Evolutionary conservation across 1,140 invertebrate genomes (phyloP).

Genomic region (Apis laboriosa): DNA sequence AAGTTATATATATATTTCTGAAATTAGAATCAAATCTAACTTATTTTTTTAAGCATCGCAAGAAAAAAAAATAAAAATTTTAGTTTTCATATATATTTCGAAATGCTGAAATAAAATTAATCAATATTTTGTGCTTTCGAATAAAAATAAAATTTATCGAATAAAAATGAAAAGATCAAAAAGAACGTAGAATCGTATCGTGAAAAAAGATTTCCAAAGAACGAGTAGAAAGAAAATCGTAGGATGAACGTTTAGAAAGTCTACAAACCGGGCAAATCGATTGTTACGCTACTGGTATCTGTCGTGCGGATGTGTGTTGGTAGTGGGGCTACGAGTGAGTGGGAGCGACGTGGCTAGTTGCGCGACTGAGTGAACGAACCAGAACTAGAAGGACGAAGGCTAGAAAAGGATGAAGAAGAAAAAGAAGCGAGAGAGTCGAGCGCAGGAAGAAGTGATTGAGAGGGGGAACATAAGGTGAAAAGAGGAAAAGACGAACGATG

Average conservation of each 20-base stretch:
- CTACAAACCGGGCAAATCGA: background rate
- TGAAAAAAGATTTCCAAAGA: background rate
- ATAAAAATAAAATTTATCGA: no score
- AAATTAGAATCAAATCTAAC: no score
- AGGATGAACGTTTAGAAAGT: background rate
- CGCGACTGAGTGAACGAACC: slow-evolving; percentile 43
- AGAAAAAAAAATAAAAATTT: no score
- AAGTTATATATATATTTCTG: no score
- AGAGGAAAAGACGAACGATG: slow-evolving; percentile 9
- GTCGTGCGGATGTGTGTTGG: slow-evolving; percentile 55
- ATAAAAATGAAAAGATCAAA: no score
- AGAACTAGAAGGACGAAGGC: slow-evolving; percentile 21
- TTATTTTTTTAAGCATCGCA: no score
- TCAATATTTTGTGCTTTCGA: no score
- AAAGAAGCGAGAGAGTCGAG: slow-evolving; percentile 16
- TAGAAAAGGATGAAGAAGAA: slow-evolving; percentile 22
- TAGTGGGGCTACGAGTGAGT: slow-evolving; percentile 37
- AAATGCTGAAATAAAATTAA: no score
- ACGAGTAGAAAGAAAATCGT: background rate
- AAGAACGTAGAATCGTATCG: no score
- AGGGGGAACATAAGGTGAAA: background rate
- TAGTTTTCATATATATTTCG: no score
- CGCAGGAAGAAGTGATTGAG: slow-evolving; percentile 43
- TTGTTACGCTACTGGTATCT: slow-evolving; percentile 43
- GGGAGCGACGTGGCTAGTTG: slow-evolving; percentile 55